Percentiles rank a stretch among this genome's conserved stretches.
Evolutionary conservation across 2,888 invertebrate species (phyloP).

Genomic region (Eristalis tenax): DNA sequence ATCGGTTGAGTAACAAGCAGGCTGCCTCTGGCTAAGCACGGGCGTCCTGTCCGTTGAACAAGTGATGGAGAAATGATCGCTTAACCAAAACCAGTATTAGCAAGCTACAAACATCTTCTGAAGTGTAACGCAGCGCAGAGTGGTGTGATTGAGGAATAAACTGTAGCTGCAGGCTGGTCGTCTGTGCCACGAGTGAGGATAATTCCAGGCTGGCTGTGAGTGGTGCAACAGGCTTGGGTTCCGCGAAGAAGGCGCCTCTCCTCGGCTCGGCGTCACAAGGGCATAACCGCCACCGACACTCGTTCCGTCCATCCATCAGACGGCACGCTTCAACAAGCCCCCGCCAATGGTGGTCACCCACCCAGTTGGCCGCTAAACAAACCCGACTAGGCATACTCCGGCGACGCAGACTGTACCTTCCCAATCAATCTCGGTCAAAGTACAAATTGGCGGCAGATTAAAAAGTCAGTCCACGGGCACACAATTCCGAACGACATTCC

Average conservation of each 20-base stretch:
- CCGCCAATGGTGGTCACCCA: no score
- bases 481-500: background rate
- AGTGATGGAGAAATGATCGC: background rate
- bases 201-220: no score
- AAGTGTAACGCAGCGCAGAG: background rate
- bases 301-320: no score
- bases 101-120: background rate
- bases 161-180: background rate
- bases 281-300: no score
- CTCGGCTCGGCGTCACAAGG: no score
- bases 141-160: background rate
- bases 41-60: background rate
- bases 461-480: constrained; percentile 13
- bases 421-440: background rate
- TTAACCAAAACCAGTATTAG: no score
- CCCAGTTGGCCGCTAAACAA: background rate
- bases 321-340: no score
- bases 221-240: no score
- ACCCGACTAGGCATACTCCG: background rate
- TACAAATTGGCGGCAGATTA: constrained; percentile 22
- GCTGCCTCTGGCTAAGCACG: background rate
- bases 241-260: no score
- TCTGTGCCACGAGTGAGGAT: no score
- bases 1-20: background rate
- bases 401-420: background rate